A percentile compares a stretch with the other conserved stretches of the same genome.
phyloP scores from a whole-genome alignment of 2,797 vertebrate species.

The Lacerta bilineata region DNA sequence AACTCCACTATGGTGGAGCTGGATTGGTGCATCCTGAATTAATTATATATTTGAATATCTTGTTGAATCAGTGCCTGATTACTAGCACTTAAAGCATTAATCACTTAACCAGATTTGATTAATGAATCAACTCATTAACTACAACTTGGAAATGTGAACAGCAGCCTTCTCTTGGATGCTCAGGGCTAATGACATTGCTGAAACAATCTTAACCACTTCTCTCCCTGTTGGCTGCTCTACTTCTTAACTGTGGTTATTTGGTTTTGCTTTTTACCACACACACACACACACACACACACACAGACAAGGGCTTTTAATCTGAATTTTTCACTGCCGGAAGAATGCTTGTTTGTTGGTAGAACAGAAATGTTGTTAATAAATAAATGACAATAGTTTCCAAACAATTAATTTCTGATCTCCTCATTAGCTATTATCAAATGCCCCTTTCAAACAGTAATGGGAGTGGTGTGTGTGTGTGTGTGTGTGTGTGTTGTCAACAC shows the following conservation, averaged over 20 bases:
- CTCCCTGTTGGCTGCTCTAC: not conserved
- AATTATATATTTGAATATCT: constrained; percentile 1
- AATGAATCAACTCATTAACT: constrained; percentile 33
- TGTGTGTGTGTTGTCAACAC: too few species aligned
- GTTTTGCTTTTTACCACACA: not conserved
- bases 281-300: too few species aligned
- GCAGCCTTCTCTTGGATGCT: not conserved
- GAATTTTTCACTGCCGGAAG: not conserved
- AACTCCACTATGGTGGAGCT: not conserved
- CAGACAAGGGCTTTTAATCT: not conserved
- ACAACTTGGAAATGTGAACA: constrained; percentile 2
- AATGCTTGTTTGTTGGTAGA: not conserved
- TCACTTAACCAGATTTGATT: constrained; percentile 19
- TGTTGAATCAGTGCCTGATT: constrained; percentile 20
- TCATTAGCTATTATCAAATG: not conserved
- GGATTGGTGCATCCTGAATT: constrained; percentile 3
- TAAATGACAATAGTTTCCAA: not conserved
- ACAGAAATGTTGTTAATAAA: not conserved
- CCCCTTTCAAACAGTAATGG: not conserved
- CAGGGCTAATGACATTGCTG: not conserved
- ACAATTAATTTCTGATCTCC: not conserved
- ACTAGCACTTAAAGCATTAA: constrained; percentile 17
- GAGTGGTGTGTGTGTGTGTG: too few species aligned
- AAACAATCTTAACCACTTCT: not conserved
- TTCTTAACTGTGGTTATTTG: not conserved